A percentile compares a stretch with the other conserved stretches of the same genome.
Evolutionary conservation across 2,113 vertebrate species (phyloP).

Genomic region (Narcine bancroftii): DNA sequence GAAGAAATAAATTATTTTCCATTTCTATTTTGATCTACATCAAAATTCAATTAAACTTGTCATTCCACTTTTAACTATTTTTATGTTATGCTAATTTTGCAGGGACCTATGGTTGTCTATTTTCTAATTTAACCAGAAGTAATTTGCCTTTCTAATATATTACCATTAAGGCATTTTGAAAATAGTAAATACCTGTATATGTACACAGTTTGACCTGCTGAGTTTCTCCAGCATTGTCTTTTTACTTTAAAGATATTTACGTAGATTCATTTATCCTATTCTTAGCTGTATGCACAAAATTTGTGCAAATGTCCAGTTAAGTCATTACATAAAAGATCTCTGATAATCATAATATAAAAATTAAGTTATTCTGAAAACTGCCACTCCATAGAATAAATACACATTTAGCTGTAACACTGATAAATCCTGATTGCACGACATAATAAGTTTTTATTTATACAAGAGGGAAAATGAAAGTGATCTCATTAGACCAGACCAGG

Average conservation of each 20-base stretch:
- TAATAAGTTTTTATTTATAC: background rate
- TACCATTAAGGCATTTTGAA: background rate
- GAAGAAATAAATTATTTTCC: too few species aligned
- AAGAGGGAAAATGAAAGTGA: background rate
- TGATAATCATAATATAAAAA: background rate
- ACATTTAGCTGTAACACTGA: background rate
- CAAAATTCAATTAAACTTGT: background rate
- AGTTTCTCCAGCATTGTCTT: too few species aligned
- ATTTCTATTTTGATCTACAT: background rate
- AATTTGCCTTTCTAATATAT: too few species aligned
- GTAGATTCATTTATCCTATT: background rate
- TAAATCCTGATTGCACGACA: background rate
- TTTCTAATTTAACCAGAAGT: background rate
- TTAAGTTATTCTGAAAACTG: background rate
- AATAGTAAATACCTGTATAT: too few species aligned
- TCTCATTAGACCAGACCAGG: too few species aligned
- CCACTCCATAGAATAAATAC: background rate
- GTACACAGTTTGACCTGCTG: too few species aligned
- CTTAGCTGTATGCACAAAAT: background rate
- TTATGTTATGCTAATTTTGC: background rate
- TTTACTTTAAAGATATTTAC: too few species aligned
- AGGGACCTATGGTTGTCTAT: background rate
- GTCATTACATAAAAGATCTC: background rate
- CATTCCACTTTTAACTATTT: background rate
- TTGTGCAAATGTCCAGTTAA: too few species aligned